Evolutionary conservation across 2,888 invertebrate species (phyloP), one percentile per base, ranked within the genome.

Genomic region (Lordiphosa fenestrarum): DNA sequence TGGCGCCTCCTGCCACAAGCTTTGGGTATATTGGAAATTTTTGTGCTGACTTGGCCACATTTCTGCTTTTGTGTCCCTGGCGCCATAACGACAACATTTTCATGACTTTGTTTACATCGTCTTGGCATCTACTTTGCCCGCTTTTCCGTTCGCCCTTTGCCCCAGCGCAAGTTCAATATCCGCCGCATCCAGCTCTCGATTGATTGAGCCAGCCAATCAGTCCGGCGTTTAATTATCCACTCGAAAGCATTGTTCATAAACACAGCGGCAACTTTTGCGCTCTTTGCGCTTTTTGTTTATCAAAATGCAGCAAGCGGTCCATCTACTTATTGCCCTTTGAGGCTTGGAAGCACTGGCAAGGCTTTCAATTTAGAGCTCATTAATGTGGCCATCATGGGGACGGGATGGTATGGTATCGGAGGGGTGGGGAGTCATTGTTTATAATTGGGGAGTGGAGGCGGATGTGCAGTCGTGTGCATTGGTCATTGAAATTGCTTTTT

Each of bases 31-130:
- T 23, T 25, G 25, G 25, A 25, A 25, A 25, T 6, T 6, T 25
- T 19, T 19, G 19, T 25, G 25, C 30, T 30, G 30, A 30, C 30
- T 30, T 10, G 9, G 23, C 23, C 25, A 7, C 7, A 25, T 7
- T 7, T 56, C 65, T 57, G 71, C 13, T 53, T 53, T 62, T 57
- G 58, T 55, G 63, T 74, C 63, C 69, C 63, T 68, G 64, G 66
- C 71, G 72, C 60, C 75, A 65, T 67, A 75, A 80, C 69, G 80
- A 74, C 80, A 72, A 75, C 80, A 78, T 69, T 74, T 74, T 78
- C 74, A 74, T 80, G 80, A 66, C 72, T 74, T 75, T 74, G 74
- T 74, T 74, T 78, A 73, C 78, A 77, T 74, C 71, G 59, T 70
- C 78, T 64, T 73, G 78, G 37, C 35, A 33, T 48, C 21, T 9